These are phyloP conservation scores for Coecobrya sp. DNA, from an alignment of 2,888 invertebrate genomes.

Conservation along the genomic window DNA sequence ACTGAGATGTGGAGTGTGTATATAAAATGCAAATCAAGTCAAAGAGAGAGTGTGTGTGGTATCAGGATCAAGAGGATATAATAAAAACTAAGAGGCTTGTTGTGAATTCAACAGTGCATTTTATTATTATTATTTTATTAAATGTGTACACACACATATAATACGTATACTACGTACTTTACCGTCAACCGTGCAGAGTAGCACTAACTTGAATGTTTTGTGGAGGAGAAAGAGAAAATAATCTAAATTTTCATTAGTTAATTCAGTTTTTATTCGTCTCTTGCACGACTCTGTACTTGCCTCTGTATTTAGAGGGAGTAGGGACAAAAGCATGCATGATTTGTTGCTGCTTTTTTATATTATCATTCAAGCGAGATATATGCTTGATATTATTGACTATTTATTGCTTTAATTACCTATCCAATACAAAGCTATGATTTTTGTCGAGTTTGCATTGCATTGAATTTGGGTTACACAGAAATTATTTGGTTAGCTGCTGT, in stretches of 20 bases:
- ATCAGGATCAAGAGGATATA: constrained; percentile 16
- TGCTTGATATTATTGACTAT: not conserved
- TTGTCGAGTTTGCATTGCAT: not conserved
- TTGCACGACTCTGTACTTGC: not conserved
- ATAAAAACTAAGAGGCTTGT: constrained; percentile 15
- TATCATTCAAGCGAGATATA: not conserved
- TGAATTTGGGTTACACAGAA: not conserved
- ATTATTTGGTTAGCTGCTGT: too few species aligned
- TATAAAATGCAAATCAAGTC: constrained; percentile 60
- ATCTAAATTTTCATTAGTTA: constrained; percentile 50
- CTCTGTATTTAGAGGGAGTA: not conserved
- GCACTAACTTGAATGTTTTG: not conserved
- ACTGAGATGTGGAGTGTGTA: constrained; percentile 31
- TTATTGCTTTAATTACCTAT: not conserved
- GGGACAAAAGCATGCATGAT: not conserved
- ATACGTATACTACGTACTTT: not conserved
- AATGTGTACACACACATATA: not conserved
- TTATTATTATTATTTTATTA: constrained; percentile 7
- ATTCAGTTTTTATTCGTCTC: constrained; percentile 32
- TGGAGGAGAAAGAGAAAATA: constrained; percentile 20
- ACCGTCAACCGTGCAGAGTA: not conserved
- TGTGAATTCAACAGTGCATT: constrained; percentile 1
- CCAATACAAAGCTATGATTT: not conserved
- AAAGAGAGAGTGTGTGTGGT: constrained; percentile 65
- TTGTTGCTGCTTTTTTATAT: constrained; percentile 1